A percentile compares a stretch with the other conserved stretches of the same genome.
These are phyloP conservation scores for Orthosia gracilis DNA, from an alignment of 2,888 invertebrate genomes.

Conservation along the genomic window DNA sequence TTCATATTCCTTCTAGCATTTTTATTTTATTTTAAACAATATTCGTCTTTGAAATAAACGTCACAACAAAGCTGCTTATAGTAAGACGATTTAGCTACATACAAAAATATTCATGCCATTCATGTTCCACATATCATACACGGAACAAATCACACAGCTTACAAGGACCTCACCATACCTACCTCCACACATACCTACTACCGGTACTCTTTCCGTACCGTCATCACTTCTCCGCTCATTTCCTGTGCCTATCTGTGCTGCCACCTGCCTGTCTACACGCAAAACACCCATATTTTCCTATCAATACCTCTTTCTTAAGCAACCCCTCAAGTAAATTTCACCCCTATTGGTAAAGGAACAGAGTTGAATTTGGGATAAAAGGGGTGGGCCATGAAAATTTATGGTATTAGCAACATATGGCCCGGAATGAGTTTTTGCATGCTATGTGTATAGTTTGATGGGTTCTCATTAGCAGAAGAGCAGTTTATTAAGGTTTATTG, in stretches of 20 bases:
- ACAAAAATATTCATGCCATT: neutral
- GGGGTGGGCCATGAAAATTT: constrained; percentile 63
- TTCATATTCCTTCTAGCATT: no score
- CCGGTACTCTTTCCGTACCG: constrained; percentile 57
- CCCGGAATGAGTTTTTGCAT: constrained; percentile 67
- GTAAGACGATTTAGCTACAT: no score
- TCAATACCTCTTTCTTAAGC: constrained; percentile 69
- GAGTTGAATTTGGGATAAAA: constrained; percentile 32
- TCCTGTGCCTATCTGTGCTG: constrained; percentile 65
- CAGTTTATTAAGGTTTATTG: constrained; percentile 42
- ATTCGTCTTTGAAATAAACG: no score
- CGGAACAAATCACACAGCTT: constrained; percentile 8
- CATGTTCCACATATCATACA: neutral
- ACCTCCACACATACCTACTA: constrained; percentile 10
- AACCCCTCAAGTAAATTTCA: constrained; percentile 14
- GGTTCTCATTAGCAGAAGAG: constrained; percentile 52
- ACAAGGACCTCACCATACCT: neutral
- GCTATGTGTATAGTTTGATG: constrained; percentile 45
- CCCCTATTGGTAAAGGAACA: accelerated
- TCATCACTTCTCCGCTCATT: constrained; percentile 66
- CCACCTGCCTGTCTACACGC: constrained; percentile 75
- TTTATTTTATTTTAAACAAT: no score
- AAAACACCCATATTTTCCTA: constrained; percentile 81
- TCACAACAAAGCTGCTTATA: no score
- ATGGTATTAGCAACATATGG: constrained; percentile 67